A percentile compares a stretch with the other conserved stretches of the same genome.
Conservation (phyloP, 2,888 invertebrate genomes). For the Macaria notata region DNA sequence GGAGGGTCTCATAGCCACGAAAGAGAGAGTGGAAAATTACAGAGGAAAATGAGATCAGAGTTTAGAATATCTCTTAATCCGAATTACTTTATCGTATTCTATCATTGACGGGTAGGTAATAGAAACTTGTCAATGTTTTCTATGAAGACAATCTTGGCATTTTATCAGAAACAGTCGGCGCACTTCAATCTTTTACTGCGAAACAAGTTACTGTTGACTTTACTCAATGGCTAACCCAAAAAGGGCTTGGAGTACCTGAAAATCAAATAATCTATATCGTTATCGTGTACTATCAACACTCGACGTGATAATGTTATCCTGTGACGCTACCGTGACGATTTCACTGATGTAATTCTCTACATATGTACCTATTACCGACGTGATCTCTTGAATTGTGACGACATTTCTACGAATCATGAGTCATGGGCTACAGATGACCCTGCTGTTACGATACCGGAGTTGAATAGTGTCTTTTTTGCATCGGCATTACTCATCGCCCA, state of each 20-base stretch:
- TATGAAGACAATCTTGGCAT: no score
- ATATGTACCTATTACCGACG: conserved; percentile 33
- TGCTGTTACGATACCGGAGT: conserved; percentile 44
- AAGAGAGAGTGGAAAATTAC: no score
- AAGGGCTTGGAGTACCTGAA: conserved; percentile 13
- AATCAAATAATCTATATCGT: conserved; percentile 28
- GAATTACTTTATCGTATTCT: no score
- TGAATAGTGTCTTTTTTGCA: conserved; percentile 59
- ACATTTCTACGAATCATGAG: conserved; percentile 64
- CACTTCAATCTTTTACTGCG: conserved; percentile 12
- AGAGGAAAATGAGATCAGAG: no score
- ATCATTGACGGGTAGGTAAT: no score
- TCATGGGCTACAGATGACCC: conserved; percentile 59
- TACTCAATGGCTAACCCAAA: conserved; percentile 21
- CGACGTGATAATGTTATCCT: conserved; percentile 36
- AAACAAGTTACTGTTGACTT: conserved; percentile 21
- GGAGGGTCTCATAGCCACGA: no score
- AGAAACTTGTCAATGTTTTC: no score
- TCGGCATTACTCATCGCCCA: conserved; percentile 65
- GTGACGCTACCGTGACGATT: conserved; percentile 46
- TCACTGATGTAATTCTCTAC: conserved; percentile 48
- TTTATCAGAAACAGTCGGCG: neutral
- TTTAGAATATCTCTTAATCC: no score
- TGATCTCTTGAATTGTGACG: conserved; percentile 68
- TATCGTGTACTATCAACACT: conserved; percentile 38